Evolutionary conservation across 2,113 vertebrate species (phyloP).

Genomic region (Sterna hirundo): DNA sequence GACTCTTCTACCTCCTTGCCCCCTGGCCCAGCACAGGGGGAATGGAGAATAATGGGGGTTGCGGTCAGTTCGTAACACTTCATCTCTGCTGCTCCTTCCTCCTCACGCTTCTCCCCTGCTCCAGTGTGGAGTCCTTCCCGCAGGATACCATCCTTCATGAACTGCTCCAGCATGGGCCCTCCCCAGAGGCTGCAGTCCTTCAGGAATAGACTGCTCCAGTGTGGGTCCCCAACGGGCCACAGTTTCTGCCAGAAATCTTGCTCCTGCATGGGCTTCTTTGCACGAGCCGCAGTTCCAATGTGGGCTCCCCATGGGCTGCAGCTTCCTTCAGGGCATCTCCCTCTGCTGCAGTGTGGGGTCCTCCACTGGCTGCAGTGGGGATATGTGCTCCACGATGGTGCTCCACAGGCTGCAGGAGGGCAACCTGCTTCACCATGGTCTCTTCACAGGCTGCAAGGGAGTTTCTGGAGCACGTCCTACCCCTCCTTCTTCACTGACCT

Average conservation of each 20-base stretch:
- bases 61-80: background rate
- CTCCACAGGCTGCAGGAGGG: background rate
- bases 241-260: background rate
- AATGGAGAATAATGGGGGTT: background rate
- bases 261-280: background rate
- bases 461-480: background rate
- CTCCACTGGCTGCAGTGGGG: background rate
- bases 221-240: background rate
- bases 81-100: background rate
- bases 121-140: background rate
- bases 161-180: background rate
- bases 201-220: background rate
- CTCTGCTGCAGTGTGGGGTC: background rate
- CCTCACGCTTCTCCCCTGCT: background rate
- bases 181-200: background rate
- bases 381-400: background rate
- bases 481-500: background rate
- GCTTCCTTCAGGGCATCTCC: background rate
- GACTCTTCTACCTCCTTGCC: background rate
- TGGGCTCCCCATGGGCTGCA: background rate
- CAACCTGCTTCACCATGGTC: background rate
- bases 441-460: background rate
- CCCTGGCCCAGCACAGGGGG: rapidly evolving
- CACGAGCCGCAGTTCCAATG: background rate
- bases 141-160: background rate